These are phyloP conservation scores for Drosophila nr. fundita DNA, from an alignment of 2,888 invertebrate genomes.

Conservation along the genomic window DNA sequence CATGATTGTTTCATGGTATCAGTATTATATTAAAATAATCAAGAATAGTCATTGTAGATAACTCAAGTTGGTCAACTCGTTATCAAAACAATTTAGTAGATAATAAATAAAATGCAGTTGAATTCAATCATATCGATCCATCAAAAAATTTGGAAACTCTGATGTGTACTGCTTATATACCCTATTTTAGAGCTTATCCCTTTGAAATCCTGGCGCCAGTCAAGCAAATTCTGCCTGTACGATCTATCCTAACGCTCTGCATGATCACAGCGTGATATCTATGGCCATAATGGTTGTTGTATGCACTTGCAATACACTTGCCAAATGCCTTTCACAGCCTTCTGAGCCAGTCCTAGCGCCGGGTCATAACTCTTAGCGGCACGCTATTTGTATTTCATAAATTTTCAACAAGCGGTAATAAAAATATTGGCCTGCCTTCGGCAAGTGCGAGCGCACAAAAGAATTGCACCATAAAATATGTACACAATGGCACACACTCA, in stretches of 20 bases:
- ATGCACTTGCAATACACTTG: slow-evolving; percentile 42
- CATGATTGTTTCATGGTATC: neutral
- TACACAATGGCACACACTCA: slow-evolving; percentile 1
- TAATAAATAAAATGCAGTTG: neutral
- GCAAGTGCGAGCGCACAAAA: slow-evolving; percentile 66
- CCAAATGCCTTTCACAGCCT: slow-evolving; percentile 76
- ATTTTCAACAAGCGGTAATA: slow-evolving; percentile 67
- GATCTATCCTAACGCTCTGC: slow-evolving; percentile 27
- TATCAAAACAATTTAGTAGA: slow-evolving; percentile 1
- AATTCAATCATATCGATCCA: neutral
- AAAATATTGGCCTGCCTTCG: slow-evolving; percentile 80
- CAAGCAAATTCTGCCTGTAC: neutral
- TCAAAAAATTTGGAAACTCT: neutral
- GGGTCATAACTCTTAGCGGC: slow-evolving; percentile 76
- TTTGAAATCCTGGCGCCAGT: slow-evolving; percentile 60
- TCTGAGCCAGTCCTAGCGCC: slow-evolving; percentile 66
- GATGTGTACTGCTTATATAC: slow-evolving; percentile 4
- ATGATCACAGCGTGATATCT: slow-evolving; percentile 59
- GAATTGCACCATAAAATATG: slow-evolving; percentile 78
- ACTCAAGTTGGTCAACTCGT: neutral
- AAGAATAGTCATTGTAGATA: neutral
- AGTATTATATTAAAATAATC: neutral
- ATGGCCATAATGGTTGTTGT: slow-evolving; percentile 1
- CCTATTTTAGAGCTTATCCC: slow-evolving; percentile 60
- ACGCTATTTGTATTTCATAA: slow-evolving; percentile 73